Conservation (phyloP, 2,797 vertebrate species). For the Sebastes matsubarae region DNA sequence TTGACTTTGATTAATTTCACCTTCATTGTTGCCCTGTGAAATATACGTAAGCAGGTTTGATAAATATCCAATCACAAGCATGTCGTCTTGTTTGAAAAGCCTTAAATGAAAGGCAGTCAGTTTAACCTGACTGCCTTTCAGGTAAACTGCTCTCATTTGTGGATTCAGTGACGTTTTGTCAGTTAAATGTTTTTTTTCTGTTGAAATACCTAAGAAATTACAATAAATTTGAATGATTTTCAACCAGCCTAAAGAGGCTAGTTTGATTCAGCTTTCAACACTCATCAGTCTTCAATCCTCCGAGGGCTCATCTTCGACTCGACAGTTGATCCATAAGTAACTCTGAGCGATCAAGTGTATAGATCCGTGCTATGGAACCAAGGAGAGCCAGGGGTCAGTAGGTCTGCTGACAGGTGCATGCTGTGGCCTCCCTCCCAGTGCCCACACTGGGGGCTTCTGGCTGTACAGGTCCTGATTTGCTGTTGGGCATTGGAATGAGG, state of each 20-base stretch:
- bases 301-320: background rate
- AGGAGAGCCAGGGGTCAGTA: constrained; percentile 19
- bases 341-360: constrained; percentile 1
- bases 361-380: background rate
- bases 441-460: background rate
- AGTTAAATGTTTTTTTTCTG: constrained; percentile 23
- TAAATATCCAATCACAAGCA: constrained; percentile 44
- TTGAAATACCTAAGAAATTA: constrained; percentile 4
- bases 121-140: constrained; percentile 34
- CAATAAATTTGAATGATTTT: constrained; percentile 15
- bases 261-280: constrained; percentile 6
- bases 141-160: constrained; percentile 9
- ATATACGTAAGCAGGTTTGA: constrained; percentile 39
- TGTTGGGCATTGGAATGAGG: background rate
- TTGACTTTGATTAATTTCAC: constrained; percentile 62
- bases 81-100: constrained; percentile 47
- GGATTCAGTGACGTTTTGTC: constrained; percentile 21
- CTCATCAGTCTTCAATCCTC: constrained; percentile 12
- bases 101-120: constrained; percentile 19
- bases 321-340: constrained; percentile 34
- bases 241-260: background rate
- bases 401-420: constrained; percentile 27
- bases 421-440: background rate
- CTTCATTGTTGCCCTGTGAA: constrained; percentile 51
- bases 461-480: background rate